Evolutionary conservation across 2,113 vertebrate species (phyloP).

Genomic region (Pan paniscus): DNA sequence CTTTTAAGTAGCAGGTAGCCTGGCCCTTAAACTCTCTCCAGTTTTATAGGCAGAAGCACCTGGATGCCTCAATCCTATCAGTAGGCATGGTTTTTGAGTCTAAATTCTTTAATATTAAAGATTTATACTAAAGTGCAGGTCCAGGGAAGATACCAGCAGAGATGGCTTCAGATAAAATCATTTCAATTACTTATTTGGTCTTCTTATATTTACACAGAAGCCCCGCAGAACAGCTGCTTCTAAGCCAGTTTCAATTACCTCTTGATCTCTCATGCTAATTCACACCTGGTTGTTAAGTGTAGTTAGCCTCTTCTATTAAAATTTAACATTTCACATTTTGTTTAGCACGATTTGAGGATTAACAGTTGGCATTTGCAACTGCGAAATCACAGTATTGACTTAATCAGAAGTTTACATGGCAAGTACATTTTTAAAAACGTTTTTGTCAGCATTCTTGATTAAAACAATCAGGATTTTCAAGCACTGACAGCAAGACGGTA

Average conservation of each 20-base stretch:
- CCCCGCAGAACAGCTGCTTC: accelerated
- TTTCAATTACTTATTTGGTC: not conserved
- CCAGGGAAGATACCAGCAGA: not conserved
- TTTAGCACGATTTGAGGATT: not conserved
- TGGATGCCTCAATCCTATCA: not conserved
- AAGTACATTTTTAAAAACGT: not conserved
- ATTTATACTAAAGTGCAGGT: not conserved
- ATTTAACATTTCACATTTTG: not conserved
- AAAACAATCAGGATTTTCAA: not conserved
- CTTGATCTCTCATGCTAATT: not conserved
- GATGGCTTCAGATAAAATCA: not conserved
- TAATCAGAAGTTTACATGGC: not conserved
- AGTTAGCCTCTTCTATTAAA: accelerated
- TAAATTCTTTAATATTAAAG: not conserved
- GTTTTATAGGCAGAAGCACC: not conserved
- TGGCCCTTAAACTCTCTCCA: accelerated
- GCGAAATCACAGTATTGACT: not conserved
- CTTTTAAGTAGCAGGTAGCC: not conserved
- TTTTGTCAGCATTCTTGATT: not conserved
- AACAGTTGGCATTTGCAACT: not conserved
- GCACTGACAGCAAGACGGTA: not conserved
- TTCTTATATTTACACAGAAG: not conserved
- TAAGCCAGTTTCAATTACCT: not conserved
- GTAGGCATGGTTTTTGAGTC: not conserved
- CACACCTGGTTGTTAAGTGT: not conserved